phyloP scores from a whole-genome alignment of 2,113 vertebrate genomes.

The Hemicordylus capensis region DNA sequence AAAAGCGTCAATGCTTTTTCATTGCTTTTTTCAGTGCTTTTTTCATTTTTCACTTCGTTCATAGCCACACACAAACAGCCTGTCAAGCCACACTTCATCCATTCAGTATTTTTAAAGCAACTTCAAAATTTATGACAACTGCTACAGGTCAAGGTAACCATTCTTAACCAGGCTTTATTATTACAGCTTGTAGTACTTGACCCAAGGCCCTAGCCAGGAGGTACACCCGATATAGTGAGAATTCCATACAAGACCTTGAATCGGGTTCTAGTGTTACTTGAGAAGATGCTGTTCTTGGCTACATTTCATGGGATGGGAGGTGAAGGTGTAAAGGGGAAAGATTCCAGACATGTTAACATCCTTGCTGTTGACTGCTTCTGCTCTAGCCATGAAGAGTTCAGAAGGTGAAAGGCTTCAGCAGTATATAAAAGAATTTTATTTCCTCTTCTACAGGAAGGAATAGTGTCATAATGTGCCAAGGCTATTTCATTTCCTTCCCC shows the following conservation, averaged over 20 bases:
- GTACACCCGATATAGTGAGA: slow-evolving; percentile 18
- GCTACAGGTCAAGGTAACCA: neutral
- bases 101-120: slow-evolving; percentile 27
- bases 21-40: too few relatives aligned
- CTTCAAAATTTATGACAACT: slow-evolving; percentile 19
- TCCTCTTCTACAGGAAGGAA: slow-evolving; percentile 55
- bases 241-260: slow-evolving; percentile 17
- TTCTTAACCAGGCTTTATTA: neutral
- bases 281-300: slow-evolving; percentile 26
- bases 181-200: neutral
- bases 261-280: slow-evolving; percentile 22
- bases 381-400: slow-evolving; percentile 1
- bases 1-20: too few relatives aligned
- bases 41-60: neutral
- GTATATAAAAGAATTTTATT: slow-evolving; percentile 43
- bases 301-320: slow-evolving; percentile 19
- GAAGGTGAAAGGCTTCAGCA: slow-evolving; percentile 43
- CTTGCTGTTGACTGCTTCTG: slow-evolving; percentile 12
- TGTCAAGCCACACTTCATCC: slow-evolving; percentile 21
- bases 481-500: slow-evolving; percentile 14
- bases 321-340: neutral
- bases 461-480: slow-evolving; percentile 42
- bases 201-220: slow-evolving; percentile 3
- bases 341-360: slow-evolving; percentile 22
- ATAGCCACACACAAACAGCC: neutral